Evolutionary conservation across 2,797 vertebrate genomes (phyloP).

Genomic region (Pelobates cultripes): DNA sequence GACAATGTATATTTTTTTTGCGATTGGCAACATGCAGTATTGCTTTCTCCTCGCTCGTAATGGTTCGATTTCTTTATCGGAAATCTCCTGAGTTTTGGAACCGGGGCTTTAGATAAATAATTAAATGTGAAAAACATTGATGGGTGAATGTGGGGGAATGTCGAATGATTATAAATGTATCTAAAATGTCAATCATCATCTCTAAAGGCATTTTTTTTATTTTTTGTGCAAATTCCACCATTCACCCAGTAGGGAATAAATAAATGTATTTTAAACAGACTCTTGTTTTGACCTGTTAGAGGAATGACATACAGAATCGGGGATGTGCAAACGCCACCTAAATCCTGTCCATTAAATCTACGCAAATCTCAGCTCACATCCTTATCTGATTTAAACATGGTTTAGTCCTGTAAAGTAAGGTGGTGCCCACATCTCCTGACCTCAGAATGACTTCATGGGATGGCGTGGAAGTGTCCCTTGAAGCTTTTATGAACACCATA

Average conservation of each 20-base stretch:
- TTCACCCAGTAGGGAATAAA: neutral
- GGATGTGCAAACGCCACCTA: neutral
- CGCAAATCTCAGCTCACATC: too few species aligned
- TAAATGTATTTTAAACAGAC: neutral
- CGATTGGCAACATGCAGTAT: conserved; percentile 37
- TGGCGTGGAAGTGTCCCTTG: too few species aligned
- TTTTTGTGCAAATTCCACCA: neutral
- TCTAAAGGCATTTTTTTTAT: neutral
- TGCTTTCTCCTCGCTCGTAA: conserved; percentile 34
- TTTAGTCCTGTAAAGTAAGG: too few species aligned
- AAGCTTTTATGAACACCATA: too few species aligned
- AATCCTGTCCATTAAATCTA: too few species aligned
- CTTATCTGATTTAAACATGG: too few species aligned
- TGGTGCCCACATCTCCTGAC: too few species aligned
- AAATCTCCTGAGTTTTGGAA: conserved; percentile 29
- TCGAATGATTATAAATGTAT: neutral
- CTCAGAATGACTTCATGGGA: too few species aligned
- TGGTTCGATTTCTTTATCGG: conserved; percentile 42
- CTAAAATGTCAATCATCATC: conserved; percentile 28
- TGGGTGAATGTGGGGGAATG: conserved; percentile 16
- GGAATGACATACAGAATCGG: neutral
- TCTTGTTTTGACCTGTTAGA: conserved; percentile 6
- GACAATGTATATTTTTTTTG: conserved; percentile 61
- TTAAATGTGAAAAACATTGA: conserved; percentile 18
- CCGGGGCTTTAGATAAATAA: conserved; percentile 39